A percentile compares a stretch with the other conserved stretches of the same genome.
phyloP scores from a whole-genome alignment of 2,888 invertebrate species.

The Metopia argyrocephala region DNA sequence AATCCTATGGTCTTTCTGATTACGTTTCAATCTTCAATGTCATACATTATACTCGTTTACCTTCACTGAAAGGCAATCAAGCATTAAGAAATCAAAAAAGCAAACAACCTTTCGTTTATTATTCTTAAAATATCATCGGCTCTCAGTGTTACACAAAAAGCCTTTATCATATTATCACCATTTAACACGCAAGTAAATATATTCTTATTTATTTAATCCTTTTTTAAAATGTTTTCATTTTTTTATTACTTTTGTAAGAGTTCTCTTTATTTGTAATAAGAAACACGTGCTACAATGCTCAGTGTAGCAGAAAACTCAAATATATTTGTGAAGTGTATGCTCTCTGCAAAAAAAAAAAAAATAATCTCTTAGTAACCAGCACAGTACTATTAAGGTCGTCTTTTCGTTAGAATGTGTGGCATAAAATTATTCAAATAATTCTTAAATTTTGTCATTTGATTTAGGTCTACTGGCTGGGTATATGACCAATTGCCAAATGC shows the following conservation, averaged over 20 bases:
- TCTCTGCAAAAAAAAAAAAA: too few species aligned
- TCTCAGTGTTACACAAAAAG: neutral
- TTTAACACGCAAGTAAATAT: conserved; percentile 21
- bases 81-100: conserved; percentile 19
- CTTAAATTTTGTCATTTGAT: conserved; percentile 29
- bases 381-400: too few species aligned
- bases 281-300: conserved; percentile 4
- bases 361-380: conserved; percentile 36
- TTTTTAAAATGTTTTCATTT: neutral
- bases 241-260: neutral
- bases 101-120: conserved; percentile 16
- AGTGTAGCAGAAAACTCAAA: too few species aligned
- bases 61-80: too few species aligned
- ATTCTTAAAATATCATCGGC: neutral
- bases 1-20: too few species aligned
- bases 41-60: too few species aligned
- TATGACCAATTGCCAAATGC: neutral
- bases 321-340: conserved; percentile 19
- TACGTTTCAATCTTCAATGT: conserved; percentile 39
- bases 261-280: conserved; percentile 43
- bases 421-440: conserved; percentile 5
- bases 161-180: neutral
- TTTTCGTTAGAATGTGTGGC: conserved; percentile 27
- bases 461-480: neutral
- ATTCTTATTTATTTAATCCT: conserved; percentile 9